phyloP scores from a whole-genome alignment of 2,888 invertebrate genomes.

The Agapetus fuscipes region DNA sequence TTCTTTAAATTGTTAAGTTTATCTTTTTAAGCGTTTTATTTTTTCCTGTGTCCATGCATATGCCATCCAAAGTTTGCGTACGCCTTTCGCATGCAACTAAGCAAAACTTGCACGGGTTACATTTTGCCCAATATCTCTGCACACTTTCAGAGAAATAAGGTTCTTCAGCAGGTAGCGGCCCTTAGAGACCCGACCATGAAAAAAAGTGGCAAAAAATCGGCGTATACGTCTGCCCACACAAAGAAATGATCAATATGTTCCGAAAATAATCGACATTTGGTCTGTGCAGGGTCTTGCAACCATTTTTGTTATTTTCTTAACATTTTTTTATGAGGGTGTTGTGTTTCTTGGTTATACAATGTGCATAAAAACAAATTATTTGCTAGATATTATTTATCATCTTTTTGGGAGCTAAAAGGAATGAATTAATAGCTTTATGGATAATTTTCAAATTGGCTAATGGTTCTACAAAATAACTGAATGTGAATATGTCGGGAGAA shows the following conservation, averaged over 20 bases:
- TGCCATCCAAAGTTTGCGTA: too few relatives aligned
- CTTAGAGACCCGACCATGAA: conserved; percentile 8
- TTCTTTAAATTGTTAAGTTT: background rate
- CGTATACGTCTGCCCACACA: conserved; percentile 19
- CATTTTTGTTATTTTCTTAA: conserved; percentile 5
- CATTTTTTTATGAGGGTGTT: conserved; percentile 13
- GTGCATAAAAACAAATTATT: conserved; percentile 17
- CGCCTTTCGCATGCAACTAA: too few relatives aligned
- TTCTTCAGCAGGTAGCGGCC: conserved; percentile 14
- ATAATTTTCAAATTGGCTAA: too few relatives aligned
- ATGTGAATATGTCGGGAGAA: too few relatives aligned
- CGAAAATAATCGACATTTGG: conserved; percentile 15
- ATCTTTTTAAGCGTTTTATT: background rate
- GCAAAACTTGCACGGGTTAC: conserved; percentile 15
- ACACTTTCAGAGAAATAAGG: conserved; percentile 15
- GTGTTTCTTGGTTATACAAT: conserved; percentile 17
- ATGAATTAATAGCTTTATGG: background rate
- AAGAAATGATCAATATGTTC: conserved; percentile 20
- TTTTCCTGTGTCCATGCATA: too few relatives aligned
- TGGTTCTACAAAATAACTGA: too few relatives aligned
- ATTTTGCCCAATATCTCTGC: conserved; percentile 15
- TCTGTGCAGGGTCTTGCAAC: conserved; percentile 4
- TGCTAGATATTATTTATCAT: too few relatives aligned
- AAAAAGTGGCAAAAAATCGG: conserved; percentile 16
- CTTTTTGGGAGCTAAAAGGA: conserved; percentile 1